These are phyloP conservation scores for Trypoxylon attenuatum DNA, from an alignment of 2,888 invertebrate species.

Conservation along the genomic window DNA sequence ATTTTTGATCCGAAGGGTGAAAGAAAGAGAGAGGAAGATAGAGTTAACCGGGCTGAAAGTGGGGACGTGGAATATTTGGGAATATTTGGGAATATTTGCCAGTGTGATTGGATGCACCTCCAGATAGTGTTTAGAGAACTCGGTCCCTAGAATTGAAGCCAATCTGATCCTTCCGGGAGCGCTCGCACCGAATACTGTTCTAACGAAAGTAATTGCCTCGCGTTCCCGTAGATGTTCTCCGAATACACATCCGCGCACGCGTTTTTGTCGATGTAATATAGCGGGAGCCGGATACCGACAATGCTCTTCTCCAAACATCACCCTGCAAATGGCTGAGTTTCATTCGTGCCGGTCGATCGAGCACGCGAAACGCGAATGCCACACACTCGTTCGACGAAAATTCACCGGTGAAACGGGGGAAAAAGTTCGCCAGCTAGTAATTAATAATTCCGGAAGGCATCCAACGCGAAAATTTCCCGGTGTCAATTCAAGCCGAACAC, in stretches of 20 bases:
- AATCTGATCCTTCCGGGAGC: slow-evolving; percentile 18
- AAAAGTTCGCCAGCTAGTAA: slow-evolving; percentile 30
- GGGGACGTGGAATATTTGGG: too few species aligned
- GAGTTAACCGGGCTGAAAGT: too few species aligned
- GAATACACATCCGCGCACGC: slow-evolving; percentile 12
- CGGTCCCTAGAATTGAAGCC: slow-evolving; percentile 19
- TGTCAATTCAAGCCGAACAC: slow-evolving; percentile 25
- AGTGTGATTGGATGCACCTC: too few species aligned
- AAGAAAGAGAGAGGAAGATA: too few species aligned
- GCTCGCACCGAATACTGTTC: slow-evolving; percentile 7
- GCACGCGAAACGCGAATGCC: slow-evolving; percentile 42
- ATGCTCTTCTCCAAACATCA: slow-evolving; percentile 37
- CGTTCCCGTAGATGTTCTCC: slow-evolving; percentile 20
- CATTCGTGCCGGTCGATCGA: slow-evolving; percentile 53
- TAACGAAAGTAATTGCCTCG: slow-evolving; percentile 41
- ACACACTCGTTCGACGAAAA: slow-evolving; percentile 25
- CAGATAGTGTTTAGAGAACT: too few species aligned
- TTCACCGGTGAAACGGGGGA: slow-evolving; percentile 15
- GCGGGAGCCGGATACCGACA: slow-evolving; percentile 46
- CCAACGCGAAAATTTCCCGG: slow-evolving; percentile 31
- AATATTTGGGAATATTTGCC: too few species aligned
- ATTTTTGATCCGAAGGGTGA: too few species aligned
- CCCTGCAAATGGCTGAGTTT: slow-evolving; percentile 44
- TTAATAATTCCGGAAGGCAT: slow-evolving; percentile 50
- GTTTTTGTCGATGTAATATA: slow-evolving; percentile 66